These are phyloP conservation scores for Rhea americana DNA, from an alignment of 2,113 vertebrate genomes.

Conservation along the genomic window DNA sequence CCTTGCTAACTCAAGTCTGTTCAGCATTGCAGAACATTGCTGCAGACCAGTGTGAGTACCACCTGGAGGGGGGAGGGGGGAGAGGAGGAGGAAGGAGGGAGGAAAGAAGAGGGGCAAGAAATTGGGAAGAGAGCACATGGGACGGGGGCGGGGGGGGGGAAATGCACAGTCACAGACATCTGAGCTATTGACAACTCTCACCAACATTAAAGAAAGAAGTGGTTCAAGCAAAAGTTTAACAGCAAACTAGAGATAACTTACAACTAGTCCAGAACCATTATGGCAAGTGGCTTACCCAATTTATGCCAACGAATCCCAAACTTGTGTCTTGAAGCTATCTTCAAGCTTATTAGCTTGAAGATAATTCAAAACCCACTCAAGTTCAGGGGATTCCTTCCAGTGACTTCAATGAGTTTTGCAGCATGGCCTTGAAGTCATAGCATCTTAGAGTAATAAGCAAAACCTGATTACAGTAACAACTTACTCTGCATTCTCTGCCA, in stretches of 20 bases:
- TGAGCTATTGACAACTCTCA: constrained; percentile 13
- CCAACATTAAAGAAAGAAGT: constrained; percentile 11
- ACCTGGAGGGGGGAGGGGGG: too few relatives aligned
- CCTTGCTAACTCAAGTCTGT: constrained; percentile 48
- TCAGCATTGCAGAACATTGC: constrained; percentile 5
- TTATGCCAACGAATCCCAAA: not conserved
- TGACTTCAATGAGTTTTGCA: not conserved
- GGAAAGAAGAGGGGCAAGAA: too few relatives aligned
- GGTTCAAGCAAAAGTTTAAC: not conserved
- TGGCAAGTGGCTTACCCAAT: not conserved
- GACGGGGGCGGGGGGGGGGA: too few relatives aligned
- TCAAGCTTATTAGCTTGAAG: not conserved
- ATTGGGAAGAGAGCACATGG: too few relatives aligned
- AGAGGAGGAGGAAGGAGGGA: too few relatives aligned
- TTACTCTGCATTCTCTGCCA: not conserved
- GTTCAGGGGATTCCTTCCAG: not conserved
- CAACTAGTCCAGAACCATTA: not conserved
- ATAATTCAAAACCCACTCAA: not conserved
- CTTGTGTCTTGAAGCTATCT: not conserved
- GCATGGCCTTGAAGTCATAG: not conserved
- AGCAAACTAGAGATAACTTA: not conserved
- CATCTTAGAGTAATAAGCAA: not conserved
- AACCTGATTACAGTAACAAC: not conserved
- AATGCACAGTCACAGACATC: not conserved
- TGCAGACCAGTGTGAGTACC: too few relatives aligned